Conservation (phyloP, 2,113 vertebrate species). For the Gracilinanus agilis region DNA sequence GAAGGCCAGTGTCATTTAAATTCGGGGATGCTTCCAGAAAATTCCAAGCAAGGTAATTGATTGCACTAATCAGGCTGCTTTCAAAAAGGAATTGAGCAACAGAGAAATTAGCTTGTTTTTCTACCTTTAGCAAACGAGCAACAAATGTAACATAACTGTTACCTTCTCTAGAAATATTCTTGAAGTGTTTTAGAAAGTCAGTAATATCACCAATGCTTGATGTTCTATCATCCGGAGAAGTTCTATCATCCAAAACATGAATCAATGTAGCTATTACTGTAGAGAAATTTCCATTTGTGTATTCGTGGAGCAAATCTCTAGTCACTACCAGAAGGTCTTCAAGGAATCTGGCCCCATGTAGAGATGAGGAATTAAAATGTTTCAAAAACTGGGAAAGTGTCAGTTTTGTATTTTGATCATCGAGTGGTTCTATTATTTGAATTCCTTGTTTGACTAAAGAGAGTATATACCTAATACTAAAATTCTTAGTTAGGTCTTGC, state of each 20-base stretch:
- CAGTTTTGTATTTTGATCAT: constrained; percentile 58
- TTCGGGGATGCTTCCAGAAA: constrained; percentile 31
- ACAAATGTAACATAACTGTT: background rate
- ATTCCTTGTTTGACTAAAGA: constrained; percentile 63
- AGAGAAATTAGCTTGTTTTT: constrained; percentile 31
- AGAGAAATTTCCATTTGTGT: constrained; percentile 56
- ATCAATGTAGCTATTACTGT: constrained; percentile 56
- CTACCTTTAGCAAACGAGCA: constrained; percentile 21
- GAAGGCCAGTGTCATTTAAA: constrained; percentile 44
- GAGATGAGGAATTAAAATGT: constrained; percentile 52
- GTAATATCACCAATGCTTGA: constrained; percentile 40
- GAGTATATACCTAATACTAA: constrained; percentile 47
- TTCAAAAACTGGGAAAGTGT: constrained; percentile 40
- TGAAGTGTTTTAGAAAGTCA: constrained; percentile 64
- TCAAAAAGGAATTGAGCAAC: constrained; percentile 59
- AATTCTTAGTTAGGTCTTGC: constrained; percentile 55
- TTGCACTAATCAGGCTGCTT: constrained; percentile 50
- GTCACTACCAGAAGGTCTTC: constrained; percentile 48
- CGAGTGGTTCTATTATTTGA: constrained; percentile 45
- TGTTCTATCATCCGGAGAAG: constrained; percentile 1
- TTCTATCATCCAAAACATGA: constrained; percentile 44
- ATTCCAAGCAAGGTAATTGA: constrained; percentile 19
- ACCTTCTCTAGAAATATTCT: constrained; percentile 53
- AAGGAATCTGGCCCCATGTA: constrained; percentile 36
- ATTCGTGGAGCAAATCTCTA: constrained; percentile 51